Evolutionary conservation across 2,797 vertebrate genomes (phyloP).

Genomic region (Glyptemys insculpta): DNA sequence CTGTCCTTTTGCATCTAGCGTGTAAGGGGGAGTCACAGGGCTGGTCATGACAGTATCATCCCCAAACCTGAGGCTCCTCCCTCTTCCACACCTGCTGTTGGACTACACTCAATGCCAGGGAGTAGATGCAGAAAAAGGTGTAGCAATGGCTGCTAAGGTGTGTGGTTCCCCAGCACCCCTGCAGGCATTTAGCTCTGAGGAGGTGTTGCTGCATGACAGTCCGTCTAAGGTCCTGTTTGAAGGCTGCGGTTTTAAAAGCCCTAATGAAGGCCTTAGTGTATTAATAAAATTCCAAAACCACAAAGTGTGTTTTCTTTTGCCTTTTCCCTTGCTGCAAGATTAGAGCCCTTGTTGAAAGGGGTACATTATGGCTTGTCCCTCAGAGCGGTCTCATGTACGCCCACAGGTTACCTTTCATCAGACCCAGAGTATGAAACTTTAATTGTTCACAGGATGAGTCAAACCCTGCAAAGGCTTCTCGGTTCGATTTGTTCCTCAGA

Average conservation of each 20-base stretch:
- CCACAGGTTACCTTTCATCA: background rate
- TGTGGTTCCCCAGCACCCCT: fast-evolving
- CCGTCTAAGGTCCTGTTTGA: fast-evolving
- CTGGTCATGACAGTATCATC: background rate
- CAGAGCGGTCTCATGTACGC: fast-evolving
- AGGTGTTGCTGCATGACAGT: background rate
- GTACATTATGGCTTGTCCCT: fast-evolving
- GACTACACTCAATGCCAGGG: background rate
- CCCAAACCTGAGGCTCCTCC: background rate
- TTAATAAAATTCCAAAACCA: background rate
- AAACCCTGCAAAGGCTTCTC: background rate
- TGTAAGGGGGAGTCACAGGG: fast-evolving
- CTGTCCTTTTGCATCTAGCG: background rate
- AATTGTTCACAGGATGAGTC: background rate
- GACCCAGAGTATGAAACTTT: background rate
- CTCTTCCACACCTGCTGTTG: background rate
- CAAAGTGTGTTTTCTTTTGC: background rate
- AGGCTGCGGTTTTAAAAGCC: background rate
- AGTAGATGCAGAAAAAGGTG: background rate
- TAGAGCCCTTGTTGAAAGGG: fast-evolving
- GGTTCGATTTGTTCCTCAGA: background rate
- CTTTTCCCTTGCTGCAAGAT: background rate
- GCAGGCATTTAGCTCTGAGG: fast-evolving
- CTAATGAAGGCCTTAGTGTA: fast-evolving
- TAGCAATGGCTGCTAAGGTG: background rate